Evolutionary conservation across 2,888 invertebrate genomes (phyloP), one percentile per base, ranked within the genome.

Genomic region (Eilema depressum): DNA sequence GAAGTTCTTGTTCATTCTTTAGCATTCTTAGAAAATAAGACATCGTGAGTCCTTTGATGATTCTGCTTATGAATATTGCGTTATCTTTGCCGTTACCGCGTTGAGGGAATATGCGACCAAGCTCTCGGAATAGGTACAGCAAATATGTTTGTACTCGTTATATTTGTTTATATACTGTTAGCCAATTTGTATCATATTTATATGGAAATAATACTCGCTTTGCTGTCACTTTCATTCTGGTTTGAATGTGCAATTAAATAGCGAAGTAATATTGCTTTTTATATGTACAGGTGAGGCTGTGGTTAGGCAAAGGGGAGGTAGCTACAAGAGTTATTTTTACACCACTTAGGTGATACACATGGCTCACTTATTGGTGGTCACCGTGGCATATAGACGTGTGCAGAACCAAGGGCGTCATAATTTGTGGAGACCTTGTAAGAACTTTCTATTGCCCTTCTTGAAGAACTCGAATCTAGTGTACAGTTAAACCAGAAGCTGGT

Each of bases 11-110:
- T 86, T 85, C 83, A 75, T 20, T 3, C 5, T 63, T 66, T 25
- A 25, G 1, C 23, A 71, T 61, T 83, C 84, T 62, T 65, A 1
- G 74, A 41, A 69, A 75, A 73, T 69, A 77, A 76, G 79, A 75
- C 81, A 76, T 84, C 79, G 80, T 75, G 81, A 79, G 70, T 83
- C 79, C 84, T 93, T 93, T 93, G 94, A 93, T 93, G 92, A 91
- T 89, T 79, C 84, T 91, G 86, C 89, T 92, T 93, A 93, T 93
- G 93, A 93, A 94, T 93, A 93, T 91, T 86, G 87, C 87, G 82
- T 84, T 80, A 81, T 81, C 83, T 79, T 74, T 75, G 78, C 76
- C 76, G 78, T 89, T 92, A 91, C 91, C 90, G 89, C 83, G 80
- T 75, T 79, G 81, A 78, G 79, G 80, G 84, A 83, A 81, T 72